Percentiles rank a stretch among this genome's conserved stretches.
These are phyloP conservation scores for Hyperopisus bebe DNA, from an alignment of 2,113 vertebrate species.

Conservation along the genomic window DNA sequence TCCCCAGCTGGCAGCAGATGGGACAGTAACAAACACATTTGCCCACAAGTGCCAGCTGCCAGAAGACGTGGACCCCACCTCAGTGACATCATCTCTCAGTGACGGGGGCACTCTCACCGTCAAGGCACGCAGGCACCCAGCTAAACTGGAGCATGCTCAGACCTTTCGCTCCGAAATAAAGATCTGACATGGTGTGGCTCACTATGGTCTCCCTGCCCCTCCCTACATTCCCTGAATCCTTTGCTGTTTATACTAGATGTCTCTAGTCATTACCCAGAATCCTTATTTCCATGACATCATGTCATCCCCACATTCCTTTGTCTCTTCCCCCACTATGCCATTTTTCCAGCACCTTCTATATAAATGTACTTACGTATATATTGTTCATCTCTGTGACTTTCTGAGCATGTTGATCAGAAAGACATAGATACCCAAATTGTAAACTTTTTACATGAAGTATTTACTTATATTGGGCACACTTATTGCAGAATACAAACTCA, in stretches of 20 bases:
- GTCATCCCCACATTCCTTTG: neutral
- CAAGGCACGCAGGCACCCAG: slow-evolving; percentile 64
- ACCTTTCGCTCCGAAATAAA: slow-evolving; percentile 24
- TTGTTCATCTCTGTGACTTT: neutral
- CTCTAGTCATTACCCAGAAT: neutral
- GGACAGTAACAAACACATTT: slow-evolving; percentile 75
- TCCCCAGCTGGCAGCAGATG: slow-evolving; percentile 68
- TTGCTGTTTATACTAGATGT: neutral
- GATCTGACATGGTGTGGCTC: slow-evolving; percentile 1
- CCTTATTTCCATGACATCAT: neutral
- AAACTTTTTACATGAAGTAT: neutral
- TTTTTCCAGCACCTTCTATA: neutral
- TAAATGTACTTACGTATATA: neutral
- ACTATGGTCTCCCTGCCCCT: neutral
- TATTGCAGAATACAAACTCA: neutral
- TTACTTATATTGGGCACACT: neutral
- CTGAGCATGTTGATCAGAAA: neutral
- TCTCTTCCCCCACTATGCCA: neutral
- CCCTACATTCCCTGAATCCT: slow-evolving; percentile 1
- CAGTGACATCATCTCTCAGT: slow-evolving; percentile 67
- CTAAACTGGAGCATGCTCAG: slow-evolving; percentile 31
- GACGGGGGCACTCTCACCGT: slow-evolving; percentile 69
- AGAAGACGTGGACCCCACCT: slow-evolving; percentile 77
- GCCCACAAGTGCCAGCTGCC: slow-evolving; percentile 83
- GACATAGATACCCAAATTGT: neutral